Percentiles rank a stretch among this genome's conserved stretches.
Conservation (phyloP, 2,113 vertebrate species). For the Malurus cyaneus region DNA sequence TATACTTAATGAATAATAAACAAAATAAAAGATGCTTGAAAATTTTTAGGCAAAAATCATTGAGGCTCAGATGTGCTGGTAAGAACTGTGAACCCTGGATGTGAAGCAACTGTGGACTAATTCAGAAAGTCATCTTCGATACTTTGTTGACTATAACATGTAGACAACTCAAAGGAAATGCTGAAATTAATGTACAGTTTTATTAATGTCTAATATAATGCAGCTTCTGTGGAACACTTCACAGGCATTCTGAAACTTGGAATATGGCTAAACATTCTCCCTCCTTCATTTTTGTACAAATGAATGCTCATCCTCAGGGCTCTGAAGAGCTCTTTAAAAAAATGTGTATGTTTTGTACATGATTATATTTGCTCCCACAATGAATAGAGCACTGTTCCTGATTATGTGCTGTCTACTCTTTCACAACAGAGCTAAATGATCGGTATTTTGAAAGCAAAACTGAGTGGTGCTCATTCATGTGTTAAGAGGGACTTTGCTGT, state of each 20-base stretch:
- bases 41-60: not conserved
- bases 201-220: rapidly evolving
- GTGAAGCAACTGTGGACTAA: not conserved
- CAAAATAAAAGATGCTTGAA: not conserved
- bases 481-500: not conserved
- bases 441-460: conserved; percentile 23
- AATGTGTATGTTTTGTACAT: not conserved
- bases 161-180: not conserved
- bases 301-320: not conserved
- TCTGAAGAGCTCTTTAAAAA: not conserved
- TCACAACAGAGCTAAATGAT: not conserved
- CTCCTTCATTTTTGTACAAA: not conserved
- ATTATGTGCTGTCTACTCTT: not conserved
- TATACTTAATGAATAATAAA: not conserved
- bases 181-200: not conserved
- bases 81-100: not conserved
- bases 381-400: not conserved
- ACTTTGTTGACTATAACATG: not conserved
- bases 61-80: not conserved
- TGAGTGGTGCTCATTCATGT: not conserved
- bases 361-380: not conserved
- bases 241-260: not conserved
- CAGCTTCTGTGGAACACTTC: not conserved
- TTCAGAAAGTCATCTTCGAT: not conserved
- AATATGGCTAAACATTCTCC: not conserved